A percentile compares a stretch with the other conserved stretches of the same genome.
These are phyloP conservation scores for Nipponia nippon DNA, from an alignment of 2,113 vertebrate genomes.

Conservation along the genomic window DNA sequence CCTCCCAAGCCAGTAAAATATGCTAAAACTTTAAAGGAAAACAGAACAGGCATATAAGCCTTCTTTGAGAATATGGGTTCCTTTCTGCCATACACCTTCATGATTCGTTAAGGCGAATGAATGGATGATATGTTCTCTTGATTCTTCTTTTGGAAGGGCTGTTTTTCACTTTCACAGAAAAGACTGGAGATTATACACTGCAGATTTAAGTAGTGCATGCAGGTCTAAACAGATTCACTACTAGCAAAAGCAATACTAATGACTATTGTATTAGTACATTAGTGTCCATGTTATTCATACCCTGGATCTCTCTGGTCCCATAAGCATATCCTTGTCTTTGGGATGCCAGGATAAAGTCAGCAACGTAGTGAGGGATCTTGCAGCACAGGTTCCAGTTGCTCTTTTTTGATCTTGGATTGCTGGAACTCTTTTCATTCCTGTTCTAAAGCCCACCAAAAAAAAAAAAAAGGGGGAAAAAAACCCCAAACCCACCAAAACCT, in stretches of 20 bases:
- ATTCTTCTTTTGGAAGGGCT: background rate
- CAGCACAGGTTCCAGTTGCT: background rate
- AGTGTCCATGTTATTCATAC: background rate
- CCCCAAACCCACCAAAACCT: background rate
- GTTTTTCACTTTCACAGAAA: background rate
- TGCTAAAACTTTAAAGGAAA: background rate
- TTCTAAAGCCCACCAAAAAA: background rate
- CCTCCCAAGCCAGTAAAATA: background rate
- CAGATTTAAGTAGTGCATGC: background rate
- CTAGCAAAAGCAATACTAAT: background rate
- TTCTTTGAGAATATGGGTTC: background rate
- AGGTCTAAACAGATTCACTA: background rate
- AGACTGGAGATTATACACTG: background rate
- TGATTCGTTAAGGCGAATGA: background rate
- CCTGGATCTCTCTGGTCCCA: background rate
- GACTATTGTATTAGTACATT: background rate
- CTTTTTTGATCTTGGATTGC: background rate
- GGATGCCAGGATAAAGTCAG: background rate
- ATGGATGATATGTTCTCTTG: background rate
- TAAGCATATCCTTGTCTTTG: background rate
- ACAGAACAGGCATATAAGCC: background rate
- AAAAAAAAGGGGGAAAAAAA: no score
- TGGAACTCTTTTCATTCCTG: background rate
- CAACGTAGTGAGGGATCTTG: background rate
- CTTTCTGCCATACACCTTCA: background rate